These are phyloP conservation scores for Hylia prasina DNA, from an alignment of 2,113 vertebrate species.

Conservation along the genomic window DNA sequence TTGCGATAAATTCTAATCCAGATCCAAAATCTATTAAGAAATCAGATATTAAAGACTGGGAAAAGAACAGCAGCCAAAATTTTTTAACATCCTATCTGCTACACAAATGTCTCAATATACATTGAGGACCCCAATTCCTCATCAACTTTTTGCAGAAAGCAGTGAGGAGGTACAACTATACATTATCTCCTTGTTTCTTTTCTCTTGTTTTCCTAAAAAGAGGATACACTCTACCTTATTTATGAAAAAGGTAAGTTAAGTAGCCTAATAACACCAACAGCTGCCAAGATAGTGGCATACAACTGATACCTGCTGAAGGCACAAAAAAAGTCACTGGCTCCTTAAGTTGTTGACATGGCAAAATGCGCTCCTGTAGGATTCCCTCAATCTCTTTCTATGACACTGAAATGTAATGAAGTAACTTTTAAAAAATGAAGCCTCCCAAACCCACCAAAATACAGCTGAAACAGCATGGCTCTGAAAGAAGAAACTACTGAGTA, in stretches of 20 bases:
- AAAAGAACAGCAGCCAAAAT: neutral
- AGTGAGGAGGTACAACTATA: neutral
- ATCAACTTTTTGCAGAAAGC: neutral
- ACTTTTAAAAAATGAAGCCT: accelerated
- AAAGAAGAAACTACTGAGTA: neutral
- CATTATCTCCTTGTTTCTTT: neutral
- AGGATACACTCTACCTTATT: neutral
- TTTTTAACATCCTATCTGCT: neutral
- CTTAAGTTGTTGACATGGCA: neutral
- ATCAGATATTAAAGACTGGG: neutral
- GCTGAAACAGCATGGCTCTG: neutral
- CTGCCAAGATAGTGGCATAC: neutral
- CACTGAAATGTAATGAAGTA: neutral
- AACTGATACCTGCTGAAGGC: neutral
- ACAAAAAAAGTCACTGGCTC: neutral
- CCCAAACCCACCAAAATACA: accelerated
- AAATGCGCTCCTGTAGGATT: neutral
- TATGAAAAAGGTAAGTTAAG: neutral
- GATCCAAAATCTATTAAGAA: neutral
- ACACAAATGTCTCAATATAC: neutral
- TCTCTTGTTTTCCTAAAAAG: neutral
- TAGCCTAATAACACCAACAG: neutral
- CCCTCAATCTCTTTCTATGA: neutral
- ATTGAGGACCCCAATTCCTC: neutral
- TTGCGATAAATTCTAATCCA: neutral